Evolutionary conservation across 1,140 invertebrate genomes (phyloP), one percentile per base, ranked within the genome.

Genomic region (Pissodes strobi): DNA sequence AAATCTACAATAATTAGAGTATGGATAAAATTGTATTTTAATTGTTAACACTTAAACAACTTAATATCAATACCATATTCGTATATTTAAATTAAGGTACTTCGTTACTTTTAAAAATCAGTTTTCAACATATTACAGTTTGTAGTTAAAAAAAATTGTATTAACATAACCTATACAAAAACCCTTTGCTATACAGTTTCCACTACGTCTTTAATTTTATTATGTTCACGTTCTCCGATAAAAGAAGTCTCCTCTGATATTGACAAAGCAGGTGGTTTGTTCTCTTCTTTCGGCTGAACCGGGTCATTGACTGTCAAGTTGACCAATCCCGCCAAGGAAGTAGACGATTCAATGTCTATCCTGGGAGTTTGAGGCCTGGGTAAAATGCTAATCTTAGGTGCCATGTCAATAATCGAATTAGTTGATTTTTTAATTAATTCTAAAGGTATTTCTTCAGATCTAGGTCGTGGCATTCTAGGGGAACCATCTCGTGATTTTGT

Each of bases 361-460:
- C 68, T 72, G 6, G 72, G 70, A 13, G 73, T 74, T 60, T 77
- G 76, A 1, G 78, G 75, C 39, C 76, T 76, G 68, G 67, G 78
- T 72, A 69, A 27, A 43, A 75, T 73, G 9, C 71, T 63, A 39
- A 78, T 74, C 67, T 77, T 76, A n/a, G 76, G 73, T 17, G 72
- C 72, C 67, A 75, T 79, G 61, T 81, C 79, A n/a, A 77, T 72
- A 2, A 79, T 68, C 15, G 72, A 69, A 68, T 64, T 72, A 1
- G 79, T 74, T 22, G 79, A 74, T 57, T 81, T 81, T 22, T 79
- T 79, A 13, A 80, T 81, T 13, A 79, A 68, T 74, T 94, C 92
- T 2, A 95, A 73, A 0, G 91, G 92, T 34, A 95, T 95, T 72
- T 94, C 92, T 73, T 91, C 90, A 41, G 87, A 90, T 17, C 86